Evolutionary conservation across 2,797 vertebrate species (phyloP), one percentile per base, ranked within the genome.

Genomic region (Euphonia xanthogaster): DNA sequence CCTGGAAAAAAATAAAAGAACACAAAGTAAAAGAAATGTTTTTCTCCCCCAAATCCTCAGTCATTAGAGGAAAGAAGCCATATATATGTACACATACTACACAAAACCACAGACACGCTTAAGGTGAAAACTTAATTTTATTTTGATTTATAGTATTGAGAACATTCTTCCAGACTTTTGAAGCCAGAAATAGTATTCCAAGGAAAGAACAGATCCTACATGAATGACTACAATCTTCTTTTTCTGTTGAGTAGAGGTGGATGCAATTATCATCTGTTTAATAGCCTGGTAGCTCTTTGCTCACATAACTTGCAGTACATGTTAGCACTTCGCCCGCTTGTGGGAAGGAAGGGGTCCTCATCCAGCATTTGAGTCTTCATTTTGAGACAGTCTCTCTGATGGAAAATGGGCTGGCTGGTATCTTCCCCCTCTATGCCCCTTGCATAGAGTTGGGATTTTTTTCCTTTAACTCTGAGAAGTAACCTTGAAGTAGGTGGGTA

Each of bases 11-110:
- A 51, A 57, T 22, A 35, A 67, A 45, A 3, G 7, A 50, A 39
- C 33, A 39, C 7, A 40, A 57, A 90, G 6, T 7, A 48, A 76
- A 90, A 57, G 1, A 54, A 16, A 37, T 5, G 4, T 58, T 71
- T 67, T 65, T 10, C 10, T 40, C 5, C 6, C 18, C 1, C 0
- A 22, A 31, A 67, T 68, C 30, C 12, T 63, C n/a, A 60, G 6
- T 48, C 12, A 37, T 63, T 67, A 67, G 28, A 58, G 11, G 23
- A 93, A 86, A 73, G 14, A 10, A 54, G 31, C 3, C 12, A 25
- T 39, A 16, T 48, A 22, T 12, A 47, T 9, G 61, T 8, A 54
- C 0, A 31, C 0, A 51, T 12, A 23, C 5, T 2, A 47, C 21
- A 60, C 10, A 68, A 19, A 86, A 15, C 2, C 25, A 76, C 37